A percentile compares a stretch with the other conserved stretches of the same genome.
Evolutionary conservation across 2,888 invertebrate genomes (phyloP).

Genomic region (Pammene fasciana): DNA sequence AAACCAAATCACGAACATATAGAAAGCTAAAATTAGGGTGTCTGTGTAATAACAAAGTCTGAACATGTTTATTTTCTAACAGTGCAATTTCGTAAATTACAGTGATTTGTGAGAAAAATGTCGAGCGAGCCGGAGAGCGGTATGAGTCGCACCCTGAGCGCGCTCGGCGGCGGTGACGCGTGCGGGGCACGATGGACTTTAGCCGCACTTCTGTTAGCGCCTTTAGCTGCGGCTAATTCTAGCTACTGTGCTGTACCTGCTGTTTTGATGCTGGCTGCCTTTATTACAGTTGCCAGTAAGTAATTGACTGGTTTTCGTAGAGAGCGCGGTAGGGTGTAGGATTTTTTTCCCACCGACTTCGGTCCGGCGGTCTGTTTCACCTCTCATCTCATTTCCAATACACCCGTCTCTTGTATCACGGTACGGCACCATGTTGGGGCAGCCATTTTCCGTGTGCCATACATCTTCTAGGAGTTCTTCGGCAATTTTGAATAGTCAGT

Average conservation of each 20-base stretch:
- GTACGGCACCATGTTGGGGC: too few species aligned
- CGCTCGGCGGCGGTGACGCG: slow-evolving; percentile 68
- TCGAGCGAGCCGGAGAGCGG: slow-evolving; percentile 55
- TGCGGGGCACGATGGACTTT: slow-evolving; percentile 83
- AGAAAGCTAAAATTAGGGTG: neutral
- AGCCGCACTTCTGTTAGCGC: slow-evolving; percentile 82
- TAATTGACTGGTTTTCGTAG: slow-evolving; percentile 10
- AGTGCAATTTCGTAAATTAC: slow-evolving; percentile 26
- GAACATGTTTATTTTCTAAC: neutral
- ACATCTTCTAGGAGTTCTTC: too few species aligned
- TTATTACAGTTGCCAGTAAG: slow-evolving; percentile 82
- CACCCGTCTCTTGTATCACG: too few species aligned
- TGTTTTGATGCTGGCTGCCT: slow-evolving; percentile 77
- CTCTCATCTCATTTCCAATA: too few species aligned
- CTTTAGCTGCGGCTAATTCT: slow-evolving; percentile 83
- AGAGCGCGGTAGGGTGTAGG: too few species aligned
- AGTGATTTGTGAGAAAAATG: slow-evolving; percentile 51
- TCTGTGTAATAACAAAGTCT: slow-evolving; percentile 9
- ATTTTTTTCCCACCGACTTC: too few species aligned
- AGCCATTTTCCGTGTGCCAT: too few species aligned
- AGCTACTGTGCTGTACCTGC: slow-evolving; percentile 84
- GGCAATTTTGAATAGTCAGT: too few species aligned
- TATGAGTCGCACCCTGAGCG: slow-evolving; percentile 62
- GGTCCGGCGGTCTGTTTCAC: too few species aligned
- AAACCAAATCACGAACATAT: neutral